phyloP scores from a whole-genome alignment of 2,888 invertebrate genomes.

The Melipona bicolor region DNA sequence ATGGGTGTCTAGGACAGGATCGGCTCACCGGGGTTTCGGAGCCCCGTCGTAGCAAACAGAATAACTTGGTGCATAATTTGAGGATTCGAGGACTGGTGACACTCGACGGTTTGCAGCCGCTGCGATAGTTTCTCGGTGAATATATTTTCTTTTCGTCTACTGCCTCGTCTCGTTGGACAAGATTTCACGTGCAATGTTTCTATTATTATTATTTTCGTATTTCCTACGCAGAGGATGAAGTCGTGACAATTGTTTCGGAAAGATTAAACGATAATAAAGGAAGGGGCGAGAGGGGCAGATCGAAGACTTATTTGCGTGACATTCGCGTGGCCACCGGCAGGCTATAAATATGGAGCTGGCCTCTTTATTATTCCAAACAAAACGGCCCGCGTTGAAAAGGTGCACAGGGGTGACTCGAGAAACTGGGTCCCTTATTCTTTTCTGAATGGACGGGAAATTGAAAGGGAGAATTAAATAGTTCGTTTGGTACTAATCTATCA shows the following conservation, averaged over 20 bases:
- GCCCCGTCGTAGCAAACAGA: too few relatives aligned
- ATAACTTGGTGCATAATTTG: too few relatives aligned
- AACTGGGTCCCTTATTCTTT: constrained; percentile 18
- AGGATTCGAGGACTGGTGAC: too few relatives aligned
- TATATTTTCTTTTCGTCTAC: too few relatives aligned
- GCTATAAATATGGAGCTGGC: constrained; percentile 30
- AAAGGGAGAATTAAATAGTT: constrained; percentile 18
- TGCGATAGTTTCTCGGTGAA: too few relatives aligned
- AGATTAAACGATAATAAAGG: neutral
- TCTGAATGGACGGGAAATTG: constrained; percentile 6
- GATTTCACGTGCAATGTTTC: too few relatives aligned
- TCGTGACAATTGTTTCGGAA: neutral
- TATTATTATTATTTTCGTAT: too few relatives aligned
- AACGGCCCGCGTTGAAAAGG: constrained; percentile 27
- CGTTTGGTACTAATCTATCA: constrained; percentile 1
- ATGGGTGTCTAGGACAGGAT: too few relatives aligned
- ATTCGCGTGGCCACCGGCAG: neutral
- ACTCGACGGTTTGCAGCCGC: too few relatives aligned
- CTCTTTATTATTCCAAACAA: constrained; percentile 35
- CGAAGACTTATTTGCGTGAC: constrained; percentile 20
- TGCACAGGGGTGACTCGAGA: neutral
- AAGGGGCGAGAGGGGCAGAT: neutral
- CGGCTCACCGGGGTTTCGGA: too few relatives aligned
- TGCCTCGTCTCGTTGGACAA: too few relatives aligned
- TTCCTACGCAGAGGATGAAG: too few relatives aligned